A percentile compares a stretch with the other conserved stretches of the same genome.
These are phyloP conservation scores for Paelopatides confundens DNA, from an alignment of 53 echinoderm and acorn worm genomes.

Conservation along the genomic window DNA sequence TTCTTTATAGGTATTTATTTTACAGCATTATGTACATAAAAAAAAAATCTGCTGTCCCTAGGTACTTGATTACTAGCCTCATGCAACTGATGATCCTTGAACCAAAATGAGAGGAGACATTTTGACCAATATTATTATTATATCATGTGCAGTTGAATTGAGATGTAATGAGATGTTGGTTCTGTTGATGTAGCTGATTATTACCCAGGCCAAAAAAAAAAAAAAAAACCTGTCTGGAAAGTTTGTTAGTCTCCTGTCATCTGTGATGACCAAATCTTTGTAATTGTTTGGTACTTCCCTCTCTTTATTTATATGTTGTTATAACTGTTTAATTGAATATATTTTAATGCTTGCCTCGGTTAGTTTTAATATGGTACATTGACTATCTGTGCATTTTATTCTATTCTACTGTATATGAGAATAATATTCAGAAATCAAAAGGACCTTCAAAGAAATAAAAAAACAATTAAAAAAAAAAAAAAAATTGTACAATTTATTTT, in stretches of 20 bases:
- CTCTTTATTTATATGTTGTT: too few relatives aligned
- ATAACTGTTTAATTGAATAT: too few relatives aligned
- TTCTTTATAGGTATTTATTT: background rate
- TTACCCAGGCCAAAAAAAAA: too few relatives aligned
- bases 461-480: background rate
- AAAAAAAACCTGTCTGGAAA: too few relatives aligned
- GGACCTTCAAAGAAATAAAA: background rate
- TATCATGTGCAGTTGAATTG: too few relatives aligned
- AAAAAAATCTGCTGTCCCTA: background rate
- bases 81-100: background rate
- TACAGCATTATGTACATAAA: background rate
- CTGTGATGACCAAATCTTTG: too few relatives aligned
- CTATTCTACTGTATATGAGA: conserved; percentile 40
- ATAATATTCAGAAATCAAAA: conserved; percentile 43
- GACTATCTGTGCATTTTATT: conserved; percentile 23
- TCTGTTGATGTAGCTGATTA: too few relatives aligned
- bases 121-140: too few relatives aligned
- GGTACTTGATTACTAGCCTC: background rate
- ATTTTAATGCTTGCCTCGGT: background rate
- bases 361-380: conserved; percentile 9
- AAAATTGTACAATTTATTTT: background rate
- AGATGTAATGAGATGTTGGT: too few relatives aligned
- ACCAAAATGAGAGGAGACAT: background rate
- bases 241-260: too few relatives aligned
- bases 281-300: too few relatives aligned